Percentiles rank a stretch among this genome's conserved stretches.
phyloP scores from a whole-genome alignment of 2,113 vertebrate genomes.

The Stigmatopora argus region DNA sequence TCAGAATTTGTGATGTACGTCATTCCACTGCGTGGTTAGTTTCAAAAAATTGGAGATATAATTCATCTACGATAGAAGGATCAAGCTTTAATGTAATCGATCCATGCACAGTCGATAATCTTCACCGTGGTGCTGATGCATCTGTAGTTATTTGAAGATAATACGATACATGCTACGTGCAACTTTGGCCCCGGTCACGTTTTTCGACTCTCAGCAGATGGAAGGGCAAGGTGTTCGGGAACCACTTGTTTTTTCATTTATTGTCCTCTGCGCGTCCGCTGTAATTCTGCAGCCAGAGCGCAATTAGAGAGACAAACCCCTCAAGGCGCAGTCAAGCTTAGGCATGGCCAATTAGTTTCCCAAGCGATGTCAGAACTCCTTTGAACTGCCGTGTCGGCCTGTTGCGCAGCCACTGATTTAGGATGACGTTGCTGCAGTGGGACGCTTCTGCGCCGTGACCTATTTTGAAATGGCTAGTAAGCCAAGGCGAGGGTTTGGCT shows the following conservation, averaged over 20 bases:
- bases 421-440: constrained; percentile 63
- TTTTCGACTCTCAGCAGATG: constrained; percentile 53
- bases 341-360: constrained; percentile 73
- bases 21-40: constrained; percentile 20
- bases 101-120: constrained; percentile 28
- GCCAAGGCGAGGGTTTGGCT: constrained; percentile 9
- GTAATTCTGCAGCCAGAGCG: constrained; percentile 66
- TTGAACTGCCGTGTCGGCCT: constrained; percentile 67
- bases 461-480: constrained; percentile 55
- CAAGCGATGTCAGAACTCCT: constrained; percentile 72
- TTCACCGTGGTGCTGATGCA: constrained; percentile 31
- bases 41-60: constrained; percentile 34
- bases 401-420: constrained; percentile 60
- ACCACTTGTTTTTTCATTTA: constrained; percentile 64
- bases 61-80: constrained; percentile 28
- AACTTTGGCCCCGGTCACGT: constrained; percentile 31
- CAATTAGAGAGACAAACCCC: constrained; percentile 70
- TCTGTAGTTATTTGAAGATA: constrained; percentile 24
- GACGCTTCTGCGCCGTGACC: constrained; percentile 64
- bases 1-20: constrained; percentile 20
- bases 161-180: constrained; percentile 24
- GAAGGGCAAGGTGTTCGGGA: constrained; percentile 51
- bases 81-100: constrained; percentile 38
- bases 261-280: constrained; percentile 63
- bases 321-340: constrained; percentile 64